A percentile compares a stretch with the other conserved stretches of the same genome.
phyloP scores from a whole-genome alignment of 2,888 invertebrate species.

The Baronia brevicornis region DNA sequence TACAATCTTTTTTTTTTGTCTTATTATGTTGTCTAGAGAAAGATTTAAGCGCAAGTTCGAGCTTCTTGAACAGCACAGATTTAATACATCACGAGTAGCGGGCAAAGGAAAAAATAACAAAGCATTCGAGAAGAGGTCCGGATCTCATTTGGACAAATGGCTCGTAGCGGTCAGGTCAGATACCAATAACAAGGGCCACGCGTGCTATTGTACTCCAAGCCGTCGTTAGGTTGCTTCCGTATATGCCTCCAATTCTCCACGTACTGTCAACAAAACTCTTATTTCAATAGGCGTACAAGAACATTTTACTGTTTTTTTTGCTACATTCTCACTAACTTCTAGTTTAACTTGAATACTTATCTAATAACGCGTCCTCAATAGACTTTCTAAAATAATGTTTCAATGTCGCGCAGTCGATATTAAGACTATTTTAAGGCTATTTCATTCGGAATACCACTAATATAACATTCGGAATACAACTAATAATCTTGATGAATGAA shows the following conservation, averaged over 20 bases:
- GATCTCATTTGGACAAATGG: conserved; percentile 75
- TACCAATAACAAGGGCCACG: conserved; percentile 71
- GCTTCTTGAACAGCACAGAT: conserved; percentile 4
- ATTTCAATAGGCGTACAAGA: conserved; percentile 30
- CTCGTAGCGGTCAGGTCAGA: conserved; percentile 73
- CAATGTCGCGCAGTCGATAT: too few species aligned
- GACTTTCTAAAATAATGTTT: conserved; percentile 41
- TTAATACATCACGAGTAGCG: conserved; percentile 18
- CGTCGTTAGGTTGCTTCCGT: conserved; percentile 71
- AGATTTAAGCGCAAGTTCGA: too few species aligned
- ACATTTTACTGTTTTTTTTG: conserved; percentile 25
- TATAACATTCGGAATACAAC: too few species aligned
- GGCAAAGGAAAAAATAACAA: conserved; percentile 54
- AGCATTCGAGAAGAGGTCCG: conserved; percentile 55
- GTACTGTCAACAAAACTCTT: conserved; percentile 30
- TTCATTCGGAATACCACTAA: too few species aligned
- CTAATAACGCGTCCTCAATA: conserved; percentile 48
- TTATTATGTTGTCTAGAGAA: too few species aligned
- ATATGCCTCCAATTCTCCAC: conserved; percentile 32
- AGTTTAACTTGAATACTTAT: conserved; percentile 42
- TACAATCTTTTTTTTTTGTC: too few species aligned
- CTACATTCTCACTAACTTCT: conserved; percentile 24
- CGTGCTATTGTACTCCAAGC: conserved; percentile 67
- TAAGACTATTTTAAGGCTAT: too few species aligned
- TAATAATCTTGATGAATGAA: too few species aligned